These are phyloP conservation scores for Piprites chloris DNA, from an alignment of 2,113 vertebrate genomes.

Conservation along the genomic window DNA sequence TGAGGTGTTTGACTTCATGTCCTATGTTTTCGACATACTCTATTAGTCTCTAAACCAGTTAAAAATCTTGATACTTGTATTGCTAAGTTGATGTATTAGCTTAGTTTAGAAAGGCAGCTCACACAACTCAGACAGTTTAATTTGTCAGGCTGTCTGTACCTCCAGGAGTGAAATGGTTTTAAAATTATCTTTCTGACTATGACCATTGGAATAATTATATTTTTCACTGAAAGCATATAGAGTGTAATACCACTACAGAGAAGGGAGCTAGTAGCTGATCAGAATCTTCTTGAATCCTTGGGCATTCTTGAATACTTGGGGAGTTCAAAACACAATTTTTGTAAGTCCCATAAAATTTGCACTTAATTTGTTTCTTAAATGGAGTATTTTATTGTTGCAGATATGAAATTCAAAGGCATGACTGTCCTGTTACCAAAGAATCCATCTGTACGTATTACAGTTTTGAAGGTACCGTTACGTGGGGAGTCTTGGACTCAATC, in stretches of 20 bases:
- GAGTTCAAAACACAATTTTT: background rate
- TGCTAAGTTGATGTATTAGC: background rate
- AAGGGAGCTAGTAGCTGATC: background rate
- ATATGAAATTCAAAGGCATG: background rate
- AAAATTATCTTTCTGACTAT: background rate
- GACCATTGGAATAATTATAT: background rate
- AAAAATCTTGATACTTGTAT: background rate
- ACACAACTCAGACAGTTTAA: background rate
- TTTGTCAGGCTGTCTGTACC: background rate
- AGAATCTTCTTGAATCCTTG: background rate
- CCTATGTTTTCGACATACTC: background rate
- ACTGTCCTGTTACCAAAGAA: background rate
- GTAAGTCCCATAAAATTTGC: background rate
- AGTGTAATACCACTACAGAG: background rate
- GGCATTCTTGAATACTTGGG: background rate
- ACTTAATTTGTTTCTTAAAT: background rate
- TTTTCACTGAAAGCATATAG: background rate
- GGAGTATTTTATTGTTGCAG: background rate
- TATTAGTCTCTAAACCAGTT: background rate
- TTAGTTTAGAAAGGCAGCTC: background rate
- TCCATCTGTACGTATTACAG: background rate
- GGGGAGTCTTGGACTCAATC: background rate
- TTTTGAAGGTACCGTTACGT: background rate
- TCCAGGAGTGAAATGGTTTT: background rate
- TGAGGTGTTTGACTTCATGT: background rate